Evolutionary conservation across 92 coral and sea anemone genomes (phyloP), one percentile per base, ranked within the genome.

Genomic region (Galaxea fascicularis): DNA sequence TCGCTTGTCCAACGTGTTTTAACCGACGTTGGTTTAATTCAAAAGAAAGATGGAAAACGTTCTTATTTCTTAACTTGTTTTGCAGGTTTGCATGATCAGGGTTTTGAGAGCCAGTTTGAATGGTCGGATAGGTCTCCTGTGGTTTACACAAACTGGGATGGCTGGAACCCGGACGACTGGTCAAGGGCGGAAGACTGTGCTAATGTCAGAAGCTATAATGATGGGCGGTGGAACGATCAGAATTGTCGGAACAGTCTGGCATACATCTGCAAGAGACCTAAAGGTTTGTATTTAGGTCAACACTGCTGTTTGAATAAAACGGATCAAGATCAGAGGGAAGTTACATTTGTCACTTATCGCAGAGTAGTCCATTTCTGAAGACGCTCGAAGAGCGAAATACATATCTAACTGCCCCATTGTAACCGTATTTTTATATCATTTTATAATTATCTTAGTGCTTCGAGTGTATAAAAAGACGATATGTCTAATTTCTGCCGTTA

Each of bases 141-240:
- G 8, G 57, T 47, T 51, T 97, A 83, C 82, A 95, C 99, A 1
- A 91, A 97, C 89, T 97, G 99, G 99, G 81, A 90, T 20, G 71
- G 27, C 1, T 80, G 87, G 65, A 89, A 97, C 51, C 98, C 99
- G 21, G 92, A 95, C 70, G 77, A 94, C 84, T 94, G 90, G 91
- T 12, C 68, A 78, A 86, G 86, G 18, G 63, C 78, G 2, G 98
- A 97, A 58, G 99, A 97, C 74, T 97, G 99, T 58, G 87, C 65
- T 4, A 25, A 54, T 58, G 87, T 93, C 16, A 90, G 82, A 67
- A 84, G 88, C 0, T 58, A 75, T 49, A 82, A 83, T 52, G 78
- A 85, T 30, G 97, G 97, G 16, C 91, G 90, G 15, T 97, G 99
- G 99, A 97, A 95, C 69, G 99, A 97, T 76, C 84, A 89, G 45